Conservation (phyloP, 2,797 vertebrate genomes). For the Xyrichtys novacula region DNA sequence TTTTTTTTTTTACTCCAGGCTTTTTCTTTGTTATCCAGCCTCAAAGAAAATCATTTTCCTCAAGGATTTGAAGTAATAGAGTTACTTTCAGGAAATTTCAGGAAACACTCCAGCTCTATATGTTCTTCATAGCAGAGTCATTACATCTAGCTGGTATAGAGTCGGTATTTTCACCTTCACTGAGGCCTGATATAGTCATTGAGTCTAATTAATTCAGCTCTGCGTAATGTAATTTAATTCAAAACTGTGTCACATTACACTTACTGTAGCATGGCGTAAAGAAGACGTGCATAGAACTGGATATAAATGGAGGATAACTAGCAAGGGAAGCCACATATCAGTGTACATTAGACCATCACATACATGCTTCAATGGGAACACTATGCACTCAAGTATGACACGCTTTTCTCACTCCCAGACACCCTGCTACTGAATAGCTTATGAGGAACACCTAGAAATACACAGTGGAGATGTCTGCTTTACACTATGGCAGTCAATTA, state of each 20-base stretch:
- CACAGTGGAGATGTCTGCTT: conserved; percentile 34
- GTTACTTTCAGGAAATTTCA: too few species aligned
- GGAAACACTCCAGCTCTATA: too few species aligned
- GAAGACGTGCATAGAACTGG: neutral
- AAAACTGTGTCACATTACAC: conserved; percentile 34
- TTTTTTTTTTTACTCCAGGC: too few species aligned
- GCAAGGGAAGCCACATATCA: neutral
- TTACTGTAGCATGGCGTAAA: conserved; percentile 8
- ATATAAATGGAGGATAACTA: neutral
- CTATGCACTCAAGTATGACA: conserved; percentile 28
- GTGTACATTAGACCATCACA: conserved; percentile 19
- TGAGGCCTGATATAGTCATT: conserved; percentile 41
- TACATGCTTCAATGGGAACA: conserved; percentile 6
- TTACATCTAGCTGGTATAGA: conserved; percentile 26
- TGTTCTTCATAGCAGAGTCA: conserved; percentile 28
- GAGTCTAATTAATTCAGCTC: conserved; percentile 43
- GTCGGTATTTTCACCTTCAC: conserved; percentile 47
- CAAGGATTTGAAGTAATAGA: too few species aligned
- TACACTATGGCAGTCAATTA: conserved; percentile 50
- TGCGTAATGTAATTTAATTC: conserved; percentile 39
- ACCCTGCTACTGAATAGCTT: conserved; percentile 30
- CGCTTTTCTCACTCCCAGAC: conserved; percentile 15
- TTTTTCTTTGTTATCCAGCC: too few species aligned
- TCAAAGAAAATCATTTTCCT: too few species aligned
- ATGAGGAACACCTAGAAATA: conserved; percentile 20